These are phyloP conservation scores for Pristionchus fissidentatus DNA, from an alignment of 2,888 invertebrate genomes.

Conservation along the genomic window DNA sequence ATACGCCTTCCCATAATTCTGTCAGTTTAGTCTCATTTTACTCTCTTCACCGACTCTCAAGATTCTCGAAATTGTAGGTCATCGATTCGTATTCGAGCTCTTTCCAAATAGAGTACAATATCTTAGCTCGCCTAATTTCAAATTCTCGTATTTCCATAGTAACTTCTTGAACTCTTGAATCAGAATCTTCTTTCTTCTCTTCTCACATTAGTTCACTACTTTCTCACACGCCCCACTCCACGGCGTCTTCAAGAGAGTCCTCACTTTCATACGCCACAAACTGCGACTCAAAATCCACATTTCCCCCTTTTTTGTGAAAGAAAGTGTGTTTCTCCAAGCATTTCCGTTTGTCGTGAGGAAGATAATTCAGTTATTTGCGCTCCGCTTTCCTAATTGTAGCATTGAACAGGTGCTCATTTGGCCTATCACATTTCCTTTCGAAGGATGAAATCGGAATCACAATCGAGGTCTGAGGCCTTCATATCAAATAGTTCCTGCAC, in stretches of 20 bases:
- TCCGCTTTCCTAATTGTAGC: too few relatives aligned
- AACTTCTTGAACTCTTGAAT: not conserved
- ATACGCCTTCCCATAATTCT: not conserved
- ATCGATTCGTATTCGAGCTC: not conserved
- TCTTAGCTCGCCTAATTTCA: conserved; percentile 12
- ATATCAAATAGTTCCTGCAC: too few relatives aligned
- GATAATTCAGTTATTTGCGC: too few relatives aligned
- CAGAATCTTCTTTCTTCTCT: not conserved
- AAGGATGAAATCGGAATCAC: too few relatives aligned
- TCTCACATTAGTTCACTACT: conserved; percentile 37
- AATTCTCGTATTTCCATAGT: not conserved
- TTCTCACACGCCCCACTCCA: conserved; percentile 17
- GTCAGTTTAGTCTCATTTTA: not conserved
- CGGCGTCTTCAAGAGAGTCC: not conserved
- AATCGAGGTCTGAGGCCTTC: too few relatives aligned
- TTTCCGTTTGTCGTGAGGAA: too few relatives aligned
- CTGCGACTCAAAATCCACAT: not conserved
- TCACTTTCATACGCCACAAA: not conserved
- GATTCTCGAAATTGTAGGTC: conserved; percentile 21
- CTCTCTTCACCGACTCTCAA: too few relatives aligned
- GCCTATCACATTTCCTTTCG: too few relatives aligned
- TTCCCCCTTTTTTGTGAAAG: too few relatives aligned
- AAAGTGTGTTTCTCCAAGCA: too few relatives aligned
- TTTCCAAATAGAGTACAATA: not conserved
- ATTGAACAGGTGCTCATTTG: too few relatives aligned